Percentiles rank a stretch among this genome's conserved stretches.
These are phyloP conservation scores for Edolisoma coerulescens DNA, from an alignment of 2,113 vertebrate species.

Conservation along the genomic window DNA sequence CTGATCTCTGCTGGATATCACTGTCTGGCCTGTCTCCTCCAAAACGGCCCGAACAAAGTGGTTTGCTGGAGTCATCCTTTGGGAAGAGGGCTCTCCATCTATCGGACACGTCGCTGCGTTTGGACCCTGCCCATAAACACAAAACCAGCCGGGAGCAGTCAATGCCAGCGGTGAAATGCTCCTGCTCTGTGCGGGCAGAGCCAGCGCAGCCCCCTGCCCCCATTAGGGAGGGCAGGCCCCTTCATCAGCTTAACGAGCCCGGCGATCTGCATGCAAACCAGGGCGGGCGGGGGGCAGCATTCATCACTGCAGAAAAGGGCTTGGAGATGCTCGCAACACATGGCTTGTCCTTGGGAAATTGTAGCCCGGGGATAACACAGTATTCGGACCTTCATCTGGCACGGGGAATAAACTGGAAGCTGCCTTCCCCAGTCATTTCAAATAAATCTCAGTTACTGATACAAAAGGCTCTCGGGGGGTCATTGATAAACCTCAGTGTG, in stretches of 20 bases:
- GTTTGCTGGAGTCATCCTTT: not conserved
- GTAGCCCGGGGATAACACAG: slow-evolving; percentile 68
- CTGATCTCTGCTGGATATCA: not conserved
- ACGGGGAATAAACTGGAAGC: slow-evolving; percentile 61
- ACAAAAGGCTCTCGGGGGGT: slow-evolving; percentile 72
- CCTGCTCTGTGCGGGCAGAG: not conserved
- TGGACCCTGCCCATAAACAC: not conserved
- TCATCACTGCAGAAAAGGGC: slow-evolving; percentile 42
- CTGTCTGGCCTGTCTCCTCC: not conserved
- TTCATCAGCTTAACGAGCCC: slow-evolving; percentile 63
- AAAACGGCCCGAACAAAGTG: not conserved
- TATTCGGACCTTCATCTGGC: slow-evolving; percentile 65
- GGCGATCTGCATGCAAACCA: slow-evolving; percentile 57
- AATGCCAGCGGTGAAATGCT: not conserved
- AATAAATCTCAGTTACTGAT: slow-evolving; percentile 76
- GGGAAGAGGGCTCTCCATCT: not conserved
- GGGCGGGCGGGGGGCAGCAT: slow-evolving; percentile 14
- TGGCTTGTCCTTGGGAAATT: slow-evolving; percentile 73
- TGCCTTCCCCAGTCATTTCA: slow-evolving; percentile 58
- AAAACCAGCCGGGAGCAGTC: not conserved
- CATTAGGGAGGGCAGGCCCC: slow-evolving; percentile 5
- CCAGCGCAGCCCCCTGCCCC: not conserved
- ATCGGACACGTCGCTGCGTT: rapidly evolving
- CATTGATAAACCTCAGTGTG: slow-evolving; percentile 75
- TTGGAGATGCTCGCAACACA: slow-evolving; percentile 50